These are phyloP conservation scores for Chloebia gouldiae DNA, from an alignment of 2,113 vertebrate genomes.

Conservation along the genomic window DNA sequence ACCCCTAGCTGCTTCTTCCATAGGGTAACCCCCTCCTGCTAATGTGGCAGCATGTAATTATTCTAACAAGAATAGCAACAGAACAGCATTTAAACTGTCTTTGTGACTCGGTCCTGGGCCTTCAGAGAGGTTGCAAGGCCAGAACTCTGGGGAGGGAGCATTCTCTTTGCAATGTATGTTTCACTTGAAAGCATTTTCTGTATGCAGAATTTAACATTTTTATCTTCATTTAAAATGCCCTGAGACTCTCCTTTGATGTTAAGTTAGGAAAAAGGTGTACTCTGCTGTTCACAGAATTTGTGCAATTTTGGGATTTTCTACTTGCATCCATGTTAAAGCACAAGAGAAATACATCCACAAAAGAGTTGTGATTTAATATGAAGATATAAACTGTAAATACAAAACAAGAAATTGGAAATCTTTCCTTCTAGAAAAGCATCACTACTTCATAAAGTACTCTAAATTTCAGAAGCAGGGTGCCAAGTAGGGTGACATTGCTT, in stretches of 20 bases:
- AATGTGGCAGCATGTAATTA: neutral
- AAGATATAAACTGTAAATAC: neutral
- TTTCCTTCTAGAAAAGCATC: neutral
- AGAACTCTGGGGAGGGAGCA: neutral
- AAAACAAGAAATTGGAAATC: neutral
- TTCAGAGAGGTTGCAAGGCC: neutral
- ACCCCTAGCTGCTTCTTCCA: neutral
- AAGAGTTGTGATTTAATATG: neutral
- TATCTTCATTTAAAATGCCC: conserved; percentile 13
- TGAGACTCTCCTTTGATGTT: conserved; percentile 6
- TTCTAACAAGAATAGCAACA: neutral
- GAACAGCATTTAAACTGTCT: neutral
- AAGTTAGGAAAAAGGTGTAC: neutral
- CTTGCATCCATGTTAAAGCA: neutral
- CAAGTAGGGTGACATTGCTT: neutral
- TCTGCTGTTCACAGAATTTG: neutral
- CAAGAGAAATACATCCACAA: neutral
- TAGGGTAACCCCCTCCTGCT: neutral
- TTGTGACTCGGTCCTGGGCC: neutral
- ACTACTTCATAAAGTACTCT: neutral
- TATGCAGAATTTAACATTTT: conserved; percentile 15
- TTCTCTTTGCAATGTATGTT: neutral
- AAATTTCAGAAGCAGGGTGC: neutral
- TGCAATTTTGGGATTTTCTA: neutral
- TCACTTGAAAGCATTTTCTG: conserved; percentile 1